Evolutionary conservation across 2,888 invertebrate genomes (phyloP).

Genomic region (Himalopsyche anomala): DNA sequence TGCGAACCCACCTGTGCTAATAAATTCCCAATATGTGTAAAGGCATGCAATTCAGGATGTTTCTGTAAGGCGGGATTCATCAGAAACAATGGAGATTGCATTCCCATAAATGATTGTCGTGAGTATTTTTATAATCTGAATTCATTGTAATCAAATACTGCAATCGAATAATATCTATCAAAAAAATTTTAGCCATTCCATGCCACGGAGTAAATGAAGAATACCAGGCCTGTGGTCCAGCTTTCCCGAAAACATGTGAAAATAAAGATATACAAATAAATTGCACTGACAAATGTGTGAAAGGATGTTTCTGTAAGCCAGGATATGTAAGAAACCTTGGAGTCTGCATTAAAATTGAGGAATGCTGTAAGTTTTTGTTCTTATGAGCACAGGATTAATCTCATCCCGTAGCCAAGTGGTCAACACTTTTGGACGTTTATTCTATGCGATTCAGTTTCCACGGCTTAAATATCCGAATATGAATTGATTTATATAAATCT

Average conservation of each 20-base stretch:
- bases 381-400: too few relatives aligned
- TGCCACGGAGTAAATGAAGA: constrained; percentile 48
- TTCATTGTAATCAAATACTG: too few relatives aligned
- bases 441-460: too few relatives aligned
- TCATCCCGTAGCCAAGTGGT: too few relatives aligned
- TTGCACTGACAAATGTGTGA: constrained; percentile 18
- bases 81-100: constrained; percentile 48
- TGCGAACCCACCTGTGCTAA: not conserved
- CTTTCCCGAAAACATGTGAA: constrained; percentile 12
- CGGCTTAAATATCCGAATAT: too few relatives aligned
- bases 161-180: too few relatives aligned
- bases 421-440: too few relatives aligned
- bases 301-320: constrained; percentile 49
- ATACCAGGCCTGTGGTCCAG: constrained; percentile 41
- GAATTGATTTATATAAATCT: too few relatives aligned
- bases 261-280: constrained; percentile 25
- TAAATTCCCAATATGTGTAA: not conserved
- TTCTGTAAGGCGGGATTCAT: constrained; percentile 48
- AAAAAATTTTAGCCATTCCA: not conserved
- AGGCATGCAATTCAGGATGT: constrained; percentile 46
- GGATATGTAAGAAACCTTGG: constrained; percentile 49
- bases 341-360: constrained; percentile 46
- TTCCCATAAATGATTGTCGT: constrained; percentile 39
- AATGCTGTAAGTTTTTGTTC: constrained; percentile 13
- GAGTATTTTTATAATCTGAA: not conserved